A percentile compares a stretch with the other conserved stretches of the same genome.
Conservation (phyloP, 2,113 vertebrate genomes). For the Heterochromis multidens region DNA sequence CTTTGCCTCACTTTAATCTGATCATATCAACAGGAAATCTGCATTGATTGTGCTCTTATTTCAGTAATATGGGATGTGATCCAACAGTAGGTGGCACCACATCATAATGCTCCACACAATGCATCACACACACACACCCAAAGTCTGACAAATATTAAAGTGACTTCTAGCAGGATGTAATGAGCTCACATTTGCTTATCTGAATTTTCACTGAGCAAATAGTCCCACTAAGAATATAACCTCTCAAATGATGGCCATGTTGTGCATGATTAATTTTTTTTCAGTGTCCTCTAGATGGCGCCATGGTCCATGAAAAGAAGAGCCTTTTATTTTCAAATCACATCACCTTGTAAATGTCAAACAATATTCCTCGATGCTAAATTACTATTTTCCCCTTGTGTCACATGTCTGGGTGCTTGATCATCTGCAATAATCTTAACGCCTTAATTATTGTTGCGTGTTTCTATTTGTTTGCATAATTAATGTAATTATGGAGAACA, state of each 20-base stretch:
- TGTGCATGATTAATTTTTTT: not conserved
- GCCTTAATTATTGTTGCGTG: constrained; percentile 34
- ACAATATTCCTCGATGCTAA: constrained; percentile 45
- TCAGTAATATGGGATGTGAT: not conserved
- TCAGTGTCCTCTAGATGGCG: constrained; percentile 72
- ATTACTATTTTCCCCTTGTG: constrained; percentile 56
- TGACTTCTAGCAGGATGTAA: not conserved
- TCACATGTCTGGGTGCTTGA: constrained; percentile 34
- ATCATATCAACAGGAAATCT: not conserved
- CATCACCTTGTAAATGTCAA: constrained; percentile 52
- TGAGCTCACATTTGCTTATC: not conserved
- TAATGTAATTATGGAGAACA: constrained; percentile 32
- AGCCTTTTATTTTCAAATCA: constrained; percentile 31
- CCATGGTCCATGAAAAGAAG: constrained; percentile 72
- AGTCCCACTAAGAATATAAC: not conserved
- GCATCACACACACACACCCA: not conserved
- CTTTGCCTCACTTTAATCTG: constrained; percentile 1
- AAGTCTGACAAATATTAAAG: not conserved
- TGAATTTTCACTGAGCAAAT: not conserved
- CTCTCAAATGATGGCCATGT: not conserved
- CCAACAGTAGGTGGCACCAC: constrained; percentile 65
- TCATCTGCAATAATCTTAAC: constrained; percentile 38
- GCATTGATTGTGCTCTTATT: not conserved
- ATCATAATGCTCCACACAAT: not conserved
- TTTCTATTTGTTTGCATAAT: constrained; percentile 37